Conservation (phyloP, 2,888 invertebrate species). For the Cabera pusaria region DNA sequence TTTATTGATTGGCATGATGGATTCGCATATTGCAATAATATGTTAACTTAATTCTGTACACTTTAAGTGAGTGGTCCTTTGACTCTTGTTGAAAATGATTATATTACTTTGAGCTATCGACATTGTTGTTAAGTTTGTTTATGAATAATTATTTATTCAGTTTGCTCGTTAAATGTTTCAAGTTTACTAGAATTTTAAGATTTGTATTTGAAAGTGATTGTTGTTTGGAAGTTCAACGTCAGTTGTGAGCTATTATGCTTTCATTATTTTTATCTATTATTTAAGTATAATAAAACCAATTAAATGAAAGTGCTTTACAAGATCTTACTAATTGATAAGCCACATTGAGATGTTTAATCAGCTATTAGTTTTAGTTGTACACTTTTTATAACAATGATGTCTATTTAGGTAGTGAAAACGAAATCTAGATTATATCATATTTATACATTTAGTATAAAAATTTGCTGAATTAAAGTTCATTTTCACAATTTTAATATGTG, state of each 20-base stretch:
- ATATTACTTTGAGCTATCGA: slow-evolving; percentile 82
- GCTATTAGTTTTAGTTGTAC: slow-evolving; percentile 83
- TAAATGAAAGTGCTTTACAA: slow-evolving; percentile 81
- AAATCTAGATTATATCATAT: slow-evolving; percentile 83
- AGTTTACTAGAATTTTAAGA: slow-evolving; percentile 82
- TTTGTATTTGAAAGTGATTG: slow-evolving; percentile 77
- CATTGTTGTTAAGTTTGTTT: slow-evolving; percentile 84
- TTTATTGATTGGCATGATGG: slow-evolving; percentile 69
- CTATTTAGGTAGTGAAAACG: slow-evolving; percentile 82
- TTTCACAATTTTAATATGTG: slow-evolving; percentile 76
- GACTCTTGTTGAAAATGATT: slow-evolving; percentile 78
- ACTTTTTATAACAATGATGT: slow-evolving; percentile 83
- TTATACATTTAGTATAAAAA: slow-evolving; percentile 84
- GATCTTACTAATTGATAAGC: slow-evolving; percentile 82
- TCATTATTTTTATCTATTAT: slow-evolving; percentile 81
- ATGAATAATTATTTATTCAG: slow-evolving; percentile 83
- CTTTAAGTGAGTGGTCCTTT: slow-evolving; percentile 63
- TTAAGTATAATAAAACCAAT: slow-evolving; percentile 79
- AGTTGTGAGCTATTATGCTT: slow-evolving; percentile 78
- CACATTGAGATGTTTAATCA: slow-evolving; percentile 82
- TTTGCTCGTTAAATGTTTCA: slow-evolving; percentile 83
- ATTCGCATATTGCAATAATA: slow-evolving; percentile 56
- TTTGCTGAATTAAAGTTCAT: slow-evolving; percentile 83
- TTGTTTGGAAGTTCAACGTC: slow-evolving; percentile 75
- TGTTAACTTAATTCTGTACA: slow-evolving; percentile 57